Evolutionary conservation across 2,888 invertebrate species (phyloP), one percentile per base, ranked within the genome.

Genomic region (Hedychridium roseum): DNA sequence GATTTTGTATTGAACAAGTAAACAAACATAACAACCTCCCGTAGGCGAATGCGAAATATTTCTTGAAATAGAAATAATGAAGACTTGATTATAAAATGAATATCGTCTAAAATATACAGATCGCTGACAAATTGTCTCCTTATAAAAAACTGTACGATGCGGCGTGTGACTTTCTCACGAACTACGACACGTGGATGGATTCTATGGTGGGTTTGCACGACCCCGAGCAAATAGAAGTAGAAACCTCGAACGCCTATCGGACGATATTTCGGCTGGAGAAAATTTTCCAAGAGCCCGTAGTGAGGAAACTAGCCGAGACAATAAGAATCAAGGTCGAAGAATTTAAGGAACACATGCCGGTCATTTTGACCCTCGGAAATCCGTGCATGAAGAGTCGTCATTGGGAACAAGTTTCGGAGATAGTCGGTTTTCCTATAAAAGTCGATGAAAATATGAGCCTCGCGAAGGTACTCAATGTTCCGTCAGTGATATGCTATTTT

Each of bases 371-470:
- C 0, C 80, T 97, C 14, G 97, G 97, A 34, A 97, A 97, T 82
- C 96, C 96, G 0, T 96, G 95, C 41, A 88, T 97, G 88, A 92
- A 93, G 71, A 85, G 82, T 1, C 86, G 94, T 0, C 97, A 97
- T 78, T 97, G 97, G 97, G 94, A 94, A 71, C 89, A 90, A 80
- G 89, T 97, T 3, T 95, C 96, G 0, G 96, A 97, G 70, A 91
- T 96, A 51, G 92, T 97, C 60, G 97, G 97, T 0, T 95, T 94
- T 78, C 93, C 94, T 0, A 90, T 97, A 30, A 85, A 88, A 51
- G 89, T 94, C 0, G 92, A 94, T 49, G 87, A 90, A 0, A 88
- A 89, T 18, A 82, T 93, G 57, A 91, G 93, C 0, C 81, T 97
- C 21, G 89, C 87, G 42, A 92, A 92, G 79, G 89, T 96, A 54